Conservation (phyloP, 2,888 invertebrate genomes). For the Dryocosmus kuriphilus region DNA sequence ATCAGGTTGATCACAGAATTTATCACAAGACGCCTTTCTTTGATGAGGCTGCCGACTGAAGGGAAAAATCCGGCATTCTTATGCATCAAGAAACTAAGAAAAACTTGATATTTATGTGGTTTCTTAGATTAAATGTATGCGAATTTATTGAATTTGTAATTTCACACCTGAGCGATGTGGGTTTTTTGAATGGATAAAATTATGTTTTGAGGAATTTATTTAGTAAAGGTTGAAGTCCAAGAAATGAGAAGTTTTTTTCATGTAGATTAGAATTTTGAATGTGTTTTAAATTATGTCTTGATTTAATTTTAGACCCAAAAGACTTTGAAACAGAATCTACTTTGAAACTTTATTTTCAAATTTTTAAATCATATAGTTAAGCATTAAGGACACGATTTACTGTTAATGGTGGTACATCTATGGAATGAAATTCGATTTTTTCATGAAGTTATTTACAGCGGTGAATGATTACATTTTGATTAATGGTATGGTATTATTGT, state of each 20-base stretch:
- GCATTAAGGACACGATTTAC: too few species aligned
- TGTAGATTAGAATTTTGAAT: not conserved
- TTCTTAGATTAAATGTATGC: not conserved
- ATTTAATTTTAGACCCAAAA: too few species aligned
- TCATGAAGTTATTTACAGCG: too few species aligned
- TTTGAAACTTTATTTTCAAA: too few species aligned
- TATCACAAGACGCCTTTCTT: not conserved
- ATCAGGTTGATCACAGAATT: slow-evolving; percentile 4
- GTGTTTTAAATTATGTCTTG: too few species aligned
- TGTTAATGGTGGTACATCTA: too few species aligned
- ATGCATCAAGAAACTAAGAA: not conserved
- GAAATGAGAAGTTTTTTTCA: not conserved
- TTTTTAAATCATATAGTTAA: too few species aligned
- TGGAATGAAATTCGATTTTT: too few species aligned
- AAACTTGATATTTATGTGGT: not conserved
- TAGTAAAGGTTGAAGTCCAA: not conserved
- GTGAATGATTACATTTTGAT: too few species aligned
- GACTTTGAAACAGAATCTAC: too few species aligned
- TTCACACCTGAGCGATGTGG: not conserved
- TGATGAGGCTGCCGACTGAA: not conserved
- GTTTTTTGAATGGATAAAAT: not conserved
- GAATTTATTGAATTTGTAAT: slow-evolving; percentile 3
- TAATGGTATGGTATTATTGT: too few species aligned
- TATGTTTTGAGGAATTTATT: not conserved
- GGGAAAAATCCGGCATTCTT: not conserved